Evolutionary conservation across 1,140 invertebrate species (phyloP).

Genomic region (Drosophila santomea): DNA sequence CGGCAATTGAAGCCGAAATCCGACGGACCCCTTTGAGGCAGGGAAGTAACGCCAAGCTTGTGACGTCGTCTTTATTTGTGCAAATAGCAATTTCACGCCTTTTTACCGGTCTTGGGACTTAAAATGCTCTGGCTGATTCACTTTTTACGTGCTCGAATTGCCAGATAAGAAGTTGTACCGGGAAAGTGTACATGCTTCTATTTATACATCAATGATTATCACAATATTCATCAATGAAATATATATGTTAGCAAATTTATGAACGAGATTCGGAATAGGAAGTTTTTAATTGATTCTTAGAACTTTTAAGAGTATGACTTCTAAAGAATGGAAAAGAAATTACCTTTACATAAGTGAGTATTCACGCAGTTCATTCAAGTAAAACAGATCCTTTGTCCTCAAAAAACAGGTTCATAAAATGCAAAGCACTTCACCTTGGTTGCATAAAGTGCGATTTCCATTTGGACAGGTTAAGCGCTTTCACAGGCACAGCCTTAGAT

Average conservation of each 20-base stretch:
- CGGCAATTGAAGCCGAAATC: slow-evolving; percentile 23
- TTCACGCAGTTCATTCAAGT: too few relatives aligned
- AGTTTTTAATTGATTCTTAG: too few relatives aligned
- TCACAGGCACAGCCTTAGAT: background rate
- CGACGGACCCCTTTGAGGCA: slow-evolving; percentile 4
- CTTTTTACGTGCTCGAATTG: background rate
- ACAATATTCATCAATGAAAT: too few relatives aligned
- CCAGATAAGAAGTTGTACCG: slow-evolving; percentile 6
- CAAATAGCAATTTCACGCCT: slow-evolving; percentile 48
- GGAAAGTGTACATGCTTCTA: background rate
- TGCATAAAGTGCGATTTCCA: slow-evolving; percentile 14
- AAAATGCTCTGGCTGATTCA: slow-evolving; percentile 24
- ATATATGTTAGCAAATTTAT: too few relatives aligned
- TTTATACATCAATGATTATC: background rate
- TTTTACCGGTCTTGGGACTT: slow-evolving; percentile 2
- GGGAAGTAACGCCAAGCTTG: slow-evolving; percentile 7
- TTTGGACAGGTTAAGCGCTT: slow-evolving; percentile 17
- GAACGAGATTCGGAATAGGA: too few relatives aligned
- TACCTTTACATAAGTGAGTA: too few relatives aligned
- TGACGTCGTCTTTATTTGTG: slow-evolving; percentile 41
- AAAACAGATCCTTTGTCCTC: too few relatives aligned
- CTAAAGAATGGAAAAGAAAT: too few relatives aligned
- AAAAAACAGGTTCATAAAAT: background rate
- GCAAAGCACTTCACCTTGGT: background rate
- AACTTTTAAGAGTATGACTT: too few relatives aligned